These are phyloP conservation scores for Prorops nasuta DNA, from an alignment of 1,140 invertebrate genomes.

Conservation along the genomic window DNA sequence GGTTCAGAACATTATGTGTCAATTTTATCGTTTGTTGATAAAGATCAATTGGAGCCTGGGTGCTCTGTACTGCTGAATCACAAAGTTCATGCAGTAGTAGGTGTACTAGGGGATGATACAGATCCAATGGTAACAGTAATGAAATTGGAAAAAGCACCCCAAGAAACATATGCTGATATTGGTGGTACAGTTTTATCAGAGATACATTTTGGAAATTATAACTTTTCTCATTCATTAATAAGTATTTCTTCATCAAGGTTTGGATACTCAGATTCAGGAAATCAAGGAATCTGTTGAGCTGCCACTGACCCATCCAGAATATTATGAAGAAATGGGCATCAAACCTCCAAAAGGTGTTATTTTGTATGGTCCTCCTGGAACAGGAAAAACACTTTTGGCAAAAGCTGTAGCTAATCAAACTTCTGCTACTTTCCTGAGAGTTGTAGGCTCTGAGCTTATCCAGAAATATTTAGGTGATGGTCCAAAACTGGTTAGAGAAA, in stretches of 20 bases:
- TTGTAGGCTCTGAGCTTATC: slow-evolving; percentile 98
- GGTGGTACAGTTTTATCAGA: slow-evolving; percentile 69
- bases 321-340: slow-evolving; percentile 99
- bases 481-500: slow-evolving; percentile 95
- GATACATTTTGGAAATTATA: slow-evolving; percentile 5
- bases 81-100: slow-evolving; percentile 99
- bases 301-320: slow-evolving; percentile 98
- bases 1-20: slow-evolving; percentile 99
- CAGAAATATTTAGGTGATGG: slow-evolving; percentile 99
- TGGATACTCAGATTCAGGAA: slow-evolving; percentile 99
- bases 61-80: slow-evolving; percentile 98
- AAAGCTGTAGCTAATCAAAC: slow-evolving; percentile 99
- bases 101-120: slow-evolving; percentile 98
- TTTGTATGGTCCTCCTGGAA: slow-evolving; percentile 96
- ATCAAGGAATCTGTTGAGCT: slow-evolving; percentile 99
- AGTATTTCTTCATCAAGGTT: slow-evolving; percentile 61
- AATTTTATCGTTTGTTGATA: slow-evolving; percentile 99
- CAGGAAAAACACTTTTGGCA: slow-evolving; percentile 96
- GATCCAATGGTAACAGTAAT: slow-evolving; percentile 99
- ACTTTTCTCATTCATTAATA: slow-evolving; percentile 5
- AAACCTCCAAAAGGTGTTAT: slow-evolving; percentile 99
- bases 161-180: slow-evolving; percentile 99
- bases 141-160: slow-evolving; percentile 99
- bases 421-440: slow-evolving; percentile 96
- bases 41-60: slow-evolving; percentile 98